phyloP scores from a whole-genome alignment of 2,113 vertebrate genomes.

The Chaetodon auriga region DNA sequence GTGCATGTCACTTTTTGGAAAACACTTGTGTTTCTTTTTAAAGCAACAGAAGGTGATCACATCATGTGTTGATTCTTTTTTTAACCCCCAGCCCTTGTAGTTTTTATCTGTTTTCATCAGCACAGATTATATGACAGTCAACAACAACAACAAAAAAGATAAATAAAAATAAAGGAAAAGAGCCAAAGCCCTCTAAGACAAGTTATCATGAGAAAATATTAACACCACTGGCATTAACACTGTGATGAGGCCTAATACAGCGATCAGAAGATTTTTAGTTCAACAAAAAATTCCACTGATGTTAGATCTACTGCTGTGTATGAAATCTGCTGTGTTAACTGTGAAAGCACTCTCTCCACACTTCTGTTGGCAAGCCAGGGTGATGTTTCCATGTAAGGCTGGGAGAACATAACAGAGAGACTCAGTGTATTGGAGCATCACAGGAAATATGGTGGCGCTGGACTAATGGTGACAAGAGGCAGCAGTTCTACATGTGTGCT shows the following conservation, averaged over 20 bases:
- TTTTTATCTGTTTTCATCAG: background rate
- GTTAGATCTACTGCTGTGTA: slow-evolving; percentile 43
- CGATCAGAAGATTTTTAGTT: slow-evolving; percentile 23
- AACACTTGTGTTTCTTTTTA: background rate
- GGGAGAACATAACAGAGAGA: slow-evolving; percentile 21
- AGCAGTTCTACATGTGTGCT: too few relatives aligned
- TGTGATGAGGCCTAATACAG: background rate
- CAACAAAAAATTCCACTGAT: slow-evolving; percentile 29
- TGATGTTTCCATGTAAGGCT: slow-evolving; percentile 29
- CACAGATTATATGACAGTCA: background rate
- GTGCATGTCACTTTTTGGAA: background rate
- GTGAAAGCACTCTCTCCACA: slow-evolving; percentile 54
- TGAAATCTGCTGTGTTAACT: slow-evolving; percentile 42
- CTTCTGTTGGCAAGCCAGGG: slow-evolving; percentile 46
- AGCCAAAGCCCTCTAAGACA: background rate
- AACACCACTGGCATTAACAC: background rate
- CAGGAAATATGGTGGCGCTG: background rate
- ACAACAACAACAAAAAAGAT: background rate
- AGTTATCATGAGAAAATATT: slow-evolving; percentile 16
- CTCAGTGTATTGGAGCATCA: slow-evolving; percentile 17
- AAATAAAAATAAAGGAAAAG: too few relatives aligned
- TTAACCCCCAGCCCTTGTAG: background rate
- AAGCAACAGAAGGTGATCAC: background rate
- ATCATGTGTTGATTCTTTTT: background rate
- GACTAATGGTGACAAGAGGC: too few relatives aligned